Conservation (phyloP, 2,888 invertebrate genomes). For the Hylaea fasciaria region DNA sequence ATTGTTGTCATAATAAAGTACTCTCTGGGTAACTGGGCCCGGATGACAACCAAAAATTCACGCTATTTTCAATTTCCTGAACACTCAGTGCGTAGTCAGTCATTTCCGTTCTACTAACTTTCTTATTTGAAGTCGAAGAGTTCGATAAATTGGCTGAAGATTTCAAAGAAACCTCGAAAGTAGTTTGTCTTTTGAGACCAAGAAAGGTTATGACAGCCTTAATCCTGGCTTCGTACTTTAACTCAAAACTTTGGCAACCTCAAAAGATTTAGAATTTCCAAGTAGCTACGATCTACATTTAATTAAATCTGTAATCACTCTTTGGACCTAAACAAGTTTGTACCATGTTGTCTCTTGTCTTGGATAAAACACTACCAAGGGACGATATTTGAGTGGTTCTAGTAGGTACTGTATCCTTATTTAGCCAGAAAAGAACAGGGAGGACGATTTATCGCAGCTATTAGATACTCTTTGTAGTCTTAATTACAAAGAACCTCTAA, state of each 20-base stretch:
- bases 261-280: conserved; percentile 30
- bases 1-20: too few species aligned
- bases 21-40: too few species aligned
- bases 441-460: conserved; percentile 15
- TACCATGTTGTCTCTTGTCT: neutral
- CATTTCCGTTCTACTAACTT: conserved; percentile 24
- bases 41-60: neutral
- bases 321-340: conserved; percentile 26
- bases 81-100: conserved; percentile 13
- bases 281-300: conserved; percentile 34
- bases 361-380: neutral
- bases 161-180: conserved; percentile 20
- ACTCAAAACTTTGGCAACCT: conserved; percentile 34
- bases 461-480: conserved; percentile 2
- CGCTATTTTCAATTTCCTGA: conserved; percentile 20
- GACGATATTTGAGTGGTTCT: neutral
- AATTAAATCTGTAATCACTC: conserved; percentile 37
- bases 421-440: conserved; percentile 16
- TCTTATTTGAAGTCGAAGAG: conserved; percentile 23
- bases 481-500: conserved; percentile 8
- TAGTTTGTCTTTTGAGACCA: conserved; percentile 26
- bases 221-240: conserved; percentile 29
- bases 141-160: conserved; percentile 22
- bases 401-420: conserved; percentile 5
- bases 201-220: conserved; percentile 24